A percentile compares a stretch with the other conserved stretches of the same genome.
Evolutionary conservation across 2,888 invertebrate genomes (phyloP).

Genomic region (Steinernema carpocapsae): DNA sequence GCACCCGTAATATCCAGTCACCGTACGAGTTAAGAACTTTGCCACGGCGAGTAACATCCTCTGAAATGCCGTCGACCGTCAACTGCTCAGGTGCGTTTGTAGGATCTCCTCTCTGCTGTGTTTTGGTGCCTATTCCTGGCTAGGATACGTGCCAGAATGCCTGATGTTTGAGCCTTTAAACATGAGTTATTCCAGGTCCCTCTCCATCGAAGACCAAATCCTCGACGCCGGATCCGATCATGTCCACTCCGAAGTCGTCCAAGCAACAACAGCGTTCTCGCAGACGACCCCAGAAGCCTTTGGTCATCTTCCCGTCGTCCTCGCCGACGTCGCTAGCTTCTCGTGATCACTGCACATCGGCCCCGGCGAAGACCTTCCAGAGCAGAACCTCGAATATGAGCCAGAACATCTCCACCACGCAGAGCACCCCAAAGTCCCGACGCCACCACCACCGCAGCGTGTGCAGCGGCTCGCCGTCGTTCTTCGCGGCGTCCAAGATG

Average conservation of each 20-base stretch:
- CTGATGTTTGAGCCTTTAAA: no score
- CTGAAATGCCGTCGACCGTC: background rate
- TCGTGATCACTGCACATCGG: conserved; percentile 2
- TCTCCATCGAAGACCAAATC: conserved; percentile 23
- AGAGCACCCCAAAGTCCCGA: background rate
- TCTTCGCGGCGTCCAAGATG: conserved; percentile 19
- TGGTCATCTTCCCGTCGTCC: background rate
- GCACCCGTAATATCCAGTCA: background rate
- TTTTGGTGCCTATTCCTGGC: no score
- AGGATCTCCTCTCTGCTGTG: background rate
- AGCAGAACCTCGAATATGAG: conserved; percentile 7
- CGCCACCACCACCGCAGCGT: conserved; percentile 17
- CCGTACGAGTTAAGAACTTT: background rate
- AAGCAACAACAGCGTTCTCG: background rate
- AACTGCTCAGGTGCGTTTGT: conserved; percentile 8
- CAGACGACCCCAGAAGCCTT: background rate
- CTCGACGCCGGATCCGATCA: conserved; percentile 14
- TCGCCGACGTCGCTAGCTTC: background rate
- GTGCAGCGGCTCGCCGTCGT: conserved; percentile 26
- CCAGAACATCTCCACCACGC: background rate
- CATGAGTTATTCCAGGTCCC: conserved; percentile 1
- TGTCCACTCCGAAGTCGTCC: conserved; percentile 11
- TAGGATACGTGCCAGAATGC: no score
- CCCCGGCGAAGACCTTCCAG: background rate
- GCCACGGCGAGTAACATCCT: background rate